Base-by-base conservation (phyloP, 2,888 invertebrate genomes). In the Tubulanus polymorphus region DNA sequence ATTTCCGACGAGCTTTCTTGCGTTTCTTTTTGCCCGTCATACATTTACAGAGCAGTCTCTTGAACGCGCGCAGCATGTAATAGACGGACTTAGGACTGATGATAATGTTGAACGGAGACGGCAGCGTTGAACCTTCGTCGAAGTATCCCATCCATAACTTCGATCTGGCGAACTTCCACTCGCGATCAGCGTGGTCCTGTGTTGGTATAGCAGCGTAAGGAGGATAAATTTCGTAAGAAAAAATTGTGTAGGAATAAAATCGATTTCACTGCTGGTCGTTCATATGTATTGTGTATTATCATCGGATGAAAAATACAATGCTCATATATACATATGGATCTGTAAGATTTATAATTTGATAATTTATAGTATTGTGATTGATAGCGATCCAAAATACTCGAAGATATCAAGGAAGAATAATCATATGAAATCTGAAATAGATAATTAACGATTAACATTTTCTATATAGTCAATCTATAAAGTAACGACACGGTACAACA, bases 121-220 rank as follows among this genome's bases (percentile, higher is more conserved):
- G 83, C 1, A 83, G 73, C 18, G 82, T 82, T 23, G 81, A 82
- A 2, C 83, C 83, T 57, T 83, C 83, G 63, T 84, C 83, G 65
- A 84, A 84, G 66, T 83, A 83, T 18, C 82, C 80, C 81, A 84
- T 83, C 83, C 83, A 83, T 32, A 83, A 70, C 61, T 84, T 83
- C 25, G 83, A 82, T 6, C 83, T 74, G 35, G 83, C 81, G 67
- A 83, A 84, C 65, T 84, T 83, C 83, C 83, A 83, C 64, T 83
- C 83, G 63, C 82, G 74, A 64, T 84, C 83, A 0, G 83, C 83
- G 68, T 83, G 83, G 61, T 83, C 83, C 83, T 83, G 66, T 56
- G 27, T 60, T n/a, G 1, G 15, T n/a, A n/a, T n/a, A n/a, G n/a
- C n/a, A n/a, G n/a, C n/a, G n/a, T n/a, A n/a, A n/a, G n/a, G n/a